Percentiles rank a stretch among this genome's conserved stretches.
Evolutionary conservation across 2,797 vertebrate genomes (phyloP).

Genomic region (Botia almorhae): DNA sequence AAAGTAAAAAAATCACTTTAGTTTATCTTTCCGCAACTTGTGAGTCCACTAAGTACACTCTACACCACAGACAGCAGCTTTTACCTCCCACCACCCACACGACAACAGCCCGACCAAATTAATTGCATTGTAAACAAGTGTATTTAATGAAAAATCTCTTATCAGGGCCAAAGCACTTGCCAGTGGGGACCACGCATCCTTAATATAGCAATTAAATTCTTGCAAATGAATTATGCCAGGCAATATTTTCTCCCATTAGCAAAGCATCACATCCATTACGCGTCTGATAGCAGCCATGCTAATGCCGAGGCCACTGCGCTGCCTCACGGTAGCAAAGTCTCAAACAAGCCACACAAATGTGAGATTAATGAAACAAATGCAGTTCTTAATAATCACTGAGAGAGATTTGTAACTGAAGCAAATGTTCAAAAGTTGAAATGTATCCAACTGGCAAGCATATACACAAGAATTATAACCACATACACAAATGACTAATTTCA

Average conservation of each 20-base stretch:
- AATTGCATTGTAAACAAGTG: constrained; percentile 62
- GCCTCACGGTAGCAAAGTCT: constrained; percentile 11
- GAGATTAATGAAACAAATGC: constrained; percentile 33
- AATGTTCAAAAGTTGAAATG: neutral
- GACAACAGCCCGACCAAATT: constrained; percentile 58
- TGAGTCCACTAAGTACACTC: constrained; percentile 5
- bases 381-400: neutral
- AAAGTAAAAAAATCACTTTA: constrained; percentile 4
- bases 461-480: neutral
- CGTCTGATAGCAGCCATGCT: constrained; percentile 74
- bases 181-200: constrained; percentile 68
- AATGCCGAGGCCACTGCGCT: constrained; percentile 51
- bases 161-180: constrained; percentile 67
- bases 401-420: neutral
- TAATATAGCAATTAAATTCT: constrained; percentile 80
- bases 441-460: neutral
- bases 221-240: constrained; percentile 79
- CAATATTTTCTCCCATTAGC: constrained; percentile 80
- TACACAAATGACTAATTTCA: too few species aligned
- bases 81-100: constrained; percentile 35
- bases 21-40: constrained; percentile 28
- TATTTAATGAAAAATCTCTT: constrained; percentile 70
- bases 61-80: constrained; percentile 7
- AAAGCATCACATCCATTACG: constrained; percentile 77
- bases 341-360: constrained; percentile 28